Base-by-base conservation (phyloP, 92 coral and sea anemone species). In the Phymanthus crucifer region DNA sequence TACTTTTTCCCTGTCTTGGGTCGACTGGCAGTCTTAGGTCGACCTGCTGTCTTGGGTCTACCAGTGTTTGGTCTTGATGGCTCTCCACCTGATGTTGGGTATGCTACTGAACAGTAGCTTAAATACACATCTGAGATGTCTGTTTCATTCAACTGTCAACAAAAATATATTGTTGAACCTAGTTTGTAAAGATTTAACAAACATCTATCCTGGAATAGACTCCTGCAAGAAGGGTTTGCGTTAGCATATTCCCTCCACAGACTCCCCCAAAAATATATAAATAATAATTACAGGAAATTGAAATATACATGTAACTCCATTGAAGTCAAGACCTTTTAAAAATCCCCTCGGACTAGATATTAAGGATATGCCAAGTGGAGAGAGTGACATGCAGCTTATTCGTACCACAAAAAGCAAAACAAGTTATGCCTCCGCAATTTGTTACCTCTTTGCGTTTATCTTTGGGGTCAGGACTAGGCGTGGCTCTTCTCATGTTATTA, bases 1-100 rank as follows among this genome's bases (percentile, higher is more conserved):
- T 81, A 95, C 99, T 90, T 95, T 71, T 87, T 95, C 38, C 97
- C 94, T 33, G 97, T 90, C 79, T 93, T 95, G 21, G 99, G 99
- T 74, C 98, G 70, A 35, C 68, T 82, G 14, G 98, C 88, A 29
- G 97, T 89, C 82, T 89, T 94, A 46, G 91, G 93, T 73, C 97
- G 83, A 13, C 87, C 50, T 70, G 95, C 86, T 4, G 98, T 90
- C 77, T 95, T 95, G 3, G 97, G 97, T 72, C 97, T 77, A 57
- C 93, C 79, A 67, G 91, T 87, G 77, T 90, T 94, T 37, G 98
- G 97, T 38, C 97, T 72, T 32, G 90, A 50, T 21, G 98, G 92
- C 36, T 96, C 97, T 32, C 87, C 96, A 19, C 86, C 71, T 48
- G 87, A 73, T 2, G 61, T 23, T 7, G 80, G 79, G 72, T 89